Evolutionary conservation across 2,797 vertebrate species (phyloP).

Genomic region (Limnodromus scolopaceus): DNA sequence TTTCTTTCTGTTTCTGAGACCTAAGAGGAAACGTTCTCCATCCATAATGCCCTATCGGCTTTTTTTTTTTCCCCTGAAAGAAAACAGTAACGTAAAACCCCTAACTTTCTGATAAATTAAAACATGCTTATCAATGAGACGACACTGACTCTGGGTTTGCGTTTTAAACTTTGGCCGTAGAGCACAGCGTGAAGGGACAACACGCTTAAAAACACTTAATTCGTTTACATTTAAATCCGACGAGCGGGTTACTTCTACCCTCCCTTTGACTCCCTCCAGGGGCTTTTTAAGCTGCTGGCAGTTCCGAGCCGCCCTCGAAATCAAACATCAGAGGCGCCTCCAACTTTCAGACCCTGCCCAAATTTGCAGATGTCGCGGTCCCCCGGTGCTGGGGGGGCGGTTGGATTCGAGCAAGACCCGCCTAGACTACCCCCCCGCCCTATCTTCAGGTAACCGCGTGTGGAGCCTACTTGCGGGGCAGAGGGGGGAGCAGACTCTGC

Average conservation of each 20-base stretch:
- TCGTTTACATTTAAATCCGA: not conserved
- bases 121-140: fast-evolving
- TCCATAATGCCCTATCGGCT: fast-evolving
- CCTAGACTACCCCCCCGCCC: no score
- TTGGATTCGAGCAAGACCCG: not conserved
- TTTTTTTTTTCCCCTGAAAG: not conserved
- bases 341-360: not conserved
- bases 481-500: not conserved
- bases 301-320: not conserved
- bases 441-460: not conserved
- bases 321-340: fast-evolving
- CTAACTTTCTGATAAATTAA: not conserved
- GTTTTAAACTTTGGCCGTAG: fast-evolving
- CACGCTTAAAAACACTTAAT: fast-evolving
- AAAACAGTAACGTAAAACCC: no score
- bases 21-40: not conserved
- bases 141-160: fast-evolving
- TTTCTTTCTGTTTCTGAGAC: fast-evolving
- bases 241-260: fast-evolving
- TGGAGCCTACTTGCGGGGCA: fast-evolving
- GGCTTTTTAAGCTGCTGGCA: not conserved
- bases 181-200: fast-evolving
- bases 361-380: fast-evolving
- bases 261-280: fast-evolving
- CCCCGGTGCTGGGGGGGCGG: fast-evolving